Evolutionary conservation across 2,797 vertebrate species (phyloP).

Genomic region (Malurus splendens): DNA sequence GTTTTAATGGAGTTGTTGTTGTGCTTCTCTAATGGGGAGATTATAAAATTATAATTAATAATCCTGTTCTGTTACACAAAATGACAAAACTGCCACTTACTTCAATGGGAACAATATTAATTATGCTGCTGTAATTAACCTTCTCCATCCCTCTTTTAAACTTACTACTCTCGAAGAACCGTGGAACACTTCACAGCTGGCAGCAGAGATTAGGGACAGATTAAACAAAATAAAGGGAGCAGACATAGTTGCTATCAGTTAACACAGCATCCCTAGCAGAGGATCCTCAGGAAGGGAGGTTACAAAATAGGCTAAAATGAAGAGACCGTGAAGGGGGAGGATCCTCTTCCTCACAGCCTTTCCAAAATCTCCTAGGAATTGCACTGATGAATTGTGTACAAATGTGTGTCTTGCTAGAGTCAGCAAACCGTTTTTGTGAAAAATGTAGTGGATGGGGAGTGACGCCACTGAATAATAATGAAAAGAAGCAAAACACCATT

Average conservation of each 20-base stretch:
- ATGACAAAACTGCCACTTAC: constrained; percentile 15
- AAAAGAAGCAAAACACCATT: background rate
- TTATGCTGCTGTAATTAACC: background rate
- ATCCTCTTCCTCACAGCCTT: background rate
- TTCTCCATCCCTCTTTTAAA: background rate
- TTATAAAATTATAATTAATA: constrained; percentile 47
- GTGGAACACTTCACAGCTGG: background rate
- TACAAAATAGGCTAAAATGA: background rate
- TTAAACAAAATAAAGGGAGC: background rate
- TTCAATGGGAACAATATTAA: background rate
- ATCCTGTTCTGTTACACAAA: constrained; percentile 14
- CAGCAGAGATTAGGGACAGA: background rate
- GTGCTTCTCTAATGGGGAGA: constrained; percentile 13
- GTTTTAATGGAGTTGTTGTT: constrained; percentile 31
- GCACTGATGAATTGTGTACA: background rate
- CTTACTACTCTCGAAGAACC: background rate
- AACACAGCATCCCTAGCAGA: background rate
- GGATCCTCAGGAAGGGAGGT: background rate
- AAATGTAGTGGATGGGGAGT: background rate
- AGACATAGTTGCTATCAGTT: background rate
- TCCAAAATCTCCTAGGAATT: background rate
- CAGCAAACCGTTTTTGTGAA: background rate
- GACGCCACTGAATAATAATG: background rate
- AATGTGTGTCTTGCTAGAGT: background rate
- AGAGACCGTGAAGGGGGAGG: background rate